Evolutionary conservation across 2,888 invertebrate species (phyloP), one percentile per base, ranked within the genome.

Genomic region (Osmoderma eremita): DNA sequence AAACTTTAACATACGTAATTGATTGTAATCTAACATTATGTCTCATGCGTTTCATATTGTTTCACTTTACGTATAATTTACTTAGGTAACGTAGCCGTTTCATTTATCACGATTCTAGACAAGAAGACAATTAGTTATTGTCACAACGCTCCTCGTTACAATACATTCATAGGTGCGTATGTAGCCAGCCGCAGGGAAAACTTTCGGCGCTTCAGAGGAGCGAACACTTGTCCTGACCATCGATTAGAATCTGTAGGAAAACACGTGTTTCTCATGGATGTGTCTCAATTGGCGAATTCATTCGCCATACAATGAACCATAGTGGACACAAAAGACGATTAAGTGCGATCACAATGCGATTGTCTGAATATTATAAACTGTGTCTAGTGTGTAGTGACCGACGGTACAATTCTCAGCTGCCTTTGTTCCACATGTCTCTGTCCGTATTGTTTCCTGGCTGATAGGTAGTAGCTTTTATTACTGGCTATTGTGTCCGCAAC

Each of bases 321-420:
- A 67, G 68, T 70, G 69, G 68, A 68, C 69, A 70, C 70, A 73
- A 73, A 58, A 69, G 71, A 71, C 67, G 73, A 73, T 73, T 71
- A 73, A 69, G 73, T 69, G 69, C 70, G 70, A 73, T 71, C 73
- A 73, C 73, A 73, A 73, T 71, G 70, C 70, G 68, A 73, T 73
- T 73, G 73, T 73, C 68, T 63, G 58, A 58, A 58, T 58, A 58
- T 58, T 58, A 58, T 58, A 58, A 42, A 45, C 39, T 54, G n/a
- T n/a, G n/a, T n/a, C n/a, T n/a, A n/a, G 30, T 30, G 30, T 30
- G 42, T 58, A 65, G 54, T 70, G 70, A 71, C 73, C 73, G 70
- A 13, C 53, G 53, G 67, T 71, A 67, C 51, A 67, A 67, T 73
- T 73, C 73, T 70, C 73, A 73, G 42, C 42, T 22, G 42, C 58